Evolutionary conservation across 1,140 invertebrate genomes (phyloP).

Genomic region (Drosophila arizonae): DNA sequence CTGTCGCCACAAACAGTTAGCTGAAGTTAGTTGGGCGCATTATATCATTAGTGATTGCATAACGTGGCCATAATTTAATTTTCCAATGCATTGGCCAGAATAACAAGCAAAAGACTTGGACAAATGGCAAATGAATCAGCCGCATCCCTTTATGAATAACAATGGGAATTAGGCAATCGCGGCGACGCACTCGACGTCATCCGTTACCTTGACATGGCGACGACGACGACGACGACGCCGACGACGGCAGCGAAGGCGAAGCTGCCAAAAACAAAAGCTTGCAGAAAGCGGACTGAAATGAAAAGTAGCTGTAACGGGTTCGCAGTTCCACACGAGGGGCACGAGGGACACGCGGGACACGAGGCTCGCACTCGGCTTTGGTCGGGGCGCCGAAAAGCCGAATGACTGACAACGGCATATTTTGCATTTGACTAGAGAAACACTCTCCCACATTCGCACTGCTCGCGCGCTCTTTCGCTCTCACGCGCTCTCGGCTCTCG

Average conservation of each 20-base stretch:
- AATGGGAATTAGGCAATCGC: slow-evolving; percentile 77
- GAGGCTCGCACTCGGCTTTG: neutral
- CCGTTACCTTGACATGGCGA: slow-evolving; percentile 73
- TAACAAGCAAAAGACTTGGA: slow-evolving; percentile 54
- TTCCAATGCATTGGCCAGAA: slow-evolving; percentile 78
- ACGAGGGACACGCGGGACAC: no score
- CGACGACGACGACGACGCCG: neutral
- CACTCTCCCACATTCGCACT: slow-evolving; percentile 26
- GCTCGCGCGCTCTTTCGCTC: slow-evolving; percentile 30
- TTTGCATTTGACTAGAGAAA: slow-evolving; percentile 58
- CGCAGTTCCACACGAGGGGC: neutral
- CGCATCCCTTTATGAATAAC: slow-evolving; percentile 74
- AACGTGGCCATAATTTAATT: slow-evolving; percentile 75
- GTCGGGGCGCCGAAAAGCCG: slow-evolving; percentile 21
- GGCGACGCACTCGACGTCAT: slow-evolving; percentile 61
- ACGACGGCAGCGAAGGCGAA: neutral
- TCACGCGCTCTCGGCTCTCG: neutral
- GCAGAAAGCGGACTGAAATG: slow-evolving; percentile 78
- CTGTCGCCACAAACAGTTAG: slow-evolving; percentile 18
- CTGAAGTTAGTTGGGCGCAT: slow-evolving; percentile 22
- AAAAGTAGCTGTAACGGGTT: slow-evolving; percentile 66
- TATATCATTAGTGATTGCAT: slow-evolving; percentile 76
- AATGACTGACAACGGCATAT: slow-evolving; percentile 70
- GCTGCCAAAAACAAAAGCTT: slow-evolving; percentile 58
- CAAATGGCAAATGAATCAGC: slow-evolving; percentile 52